These are phyloP conservation scores for Pseudomugil gertrudae DNA, from an alignment of 2,797 vertebrate species.

Conservation along the genomic window DNA sequence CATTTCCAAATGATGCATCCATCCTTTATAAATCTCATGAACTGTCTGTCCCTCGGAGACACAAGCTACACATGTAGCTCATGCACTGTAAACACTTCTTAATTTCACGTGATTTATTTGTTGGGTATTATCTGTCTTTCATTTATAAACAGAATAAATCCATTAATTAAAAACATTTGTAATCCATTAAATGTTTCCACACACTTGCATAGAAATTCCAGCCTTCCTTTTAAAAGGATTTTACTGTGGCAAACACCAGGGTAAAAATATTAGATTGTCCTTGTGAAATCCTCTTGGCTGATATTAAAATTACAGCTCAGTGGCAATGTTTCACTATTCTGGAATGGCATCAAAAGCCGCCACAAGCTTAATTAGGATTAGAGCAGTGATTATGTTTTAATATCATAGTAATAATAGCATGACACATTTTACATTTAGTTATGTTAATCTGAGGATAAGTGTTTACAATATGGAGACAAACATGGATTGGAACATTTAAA, in stretches of 20 bases:
- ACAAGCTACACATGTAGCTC: conserved; percentile 2
- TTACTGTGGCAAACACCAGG: conserved; percentile 37
- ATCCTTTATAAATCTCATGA: neutral
- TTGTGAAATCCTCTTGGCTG: conserved; percentile 26
- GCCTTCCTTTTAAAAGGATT: conserved; percentile 7
- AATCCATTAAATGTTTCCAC: conserved; percentile 1
- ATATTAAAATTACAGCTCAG: conserved; percentile 42
- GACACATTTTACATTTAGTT: conserved; percentile 71
- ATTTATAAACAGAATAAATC: neutral
- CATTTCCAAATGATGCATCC: conserved; percentile 1
- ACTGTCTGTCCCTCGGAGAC: neutral
- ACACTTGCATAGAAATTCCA: neutral
- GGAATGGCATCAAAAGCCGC: conserved; percentile 58
- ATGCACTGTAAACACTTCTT: neutral
- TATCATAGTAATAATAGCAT: conserved; percentile 61
- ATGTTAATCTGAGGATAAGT: conserved; percentile 66
- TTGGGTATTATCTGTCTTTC: neutral
- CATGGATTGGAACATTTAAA: conserved; percentile 48
- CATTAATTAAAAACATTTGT: conserved; percentile 1
- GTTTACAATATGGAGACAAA: conserved; percentile 62
- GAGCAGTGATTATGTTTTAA: conserved; percentile 59
- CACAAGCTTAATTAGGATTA: conserved; percentile 68
- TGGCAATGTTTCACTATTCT: conserved; percentile 41
- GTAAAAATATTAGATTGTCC: conserved; percentile 22
- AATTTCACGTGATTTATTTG: conserved; percentile 1